These are phyloP conservation scores for Ariolimax columbianus DNA, from an alignment of 2,888 invertebrate genomes.

Conservation along the genomic window DNA sequence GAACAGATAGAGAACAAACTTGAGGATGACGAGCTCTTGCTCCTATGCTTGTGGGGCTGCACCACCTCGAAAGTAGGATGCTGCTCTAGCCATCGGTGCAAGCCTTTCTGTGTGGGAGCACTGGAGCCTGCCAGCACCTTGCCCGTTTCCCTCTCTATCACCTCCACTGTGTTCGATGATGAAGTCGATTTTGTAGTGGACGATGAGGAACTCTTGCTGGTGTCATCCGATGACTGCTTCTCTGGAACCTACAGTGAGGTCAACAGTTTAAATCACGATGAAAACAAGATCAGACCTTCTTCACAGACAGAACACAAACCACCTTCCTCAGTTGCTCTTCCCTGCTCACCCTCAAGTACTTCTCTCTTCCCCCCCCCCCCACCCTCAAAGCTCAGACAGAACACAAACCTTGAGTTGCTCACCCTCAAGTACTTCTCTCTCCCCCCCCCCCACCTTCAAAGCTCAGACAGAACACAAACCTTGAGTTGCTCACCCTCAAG, in stretches of 20 bases:
- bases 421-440: no score
- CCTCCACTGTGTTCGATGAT: slow-evolving; percentile 81
- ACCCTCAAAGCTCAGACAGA: no score
- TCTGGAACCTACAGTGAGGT: slow-evolving; percentile 12
- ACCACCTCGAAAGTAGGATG: slow-evolving; percentile 93
- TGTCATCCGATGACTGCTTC: slow-evolving; percentile 21
- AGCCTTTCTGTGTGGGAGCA: slow-evolving; percentile 89
- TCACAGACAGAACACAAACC: no score
- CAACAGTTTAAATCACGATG: no score
- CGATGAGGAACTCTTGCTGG: slow-evolving; percentile 31
- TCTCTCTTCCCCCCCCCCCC: no score
- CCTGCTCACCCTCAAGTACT: no score
- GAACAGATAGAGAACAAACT: slow-evolving; percentile 9
- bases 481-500: no score
- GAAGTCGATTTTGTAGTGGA: slow-evolving; percentile 13
- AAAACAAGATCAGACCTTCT: no score
- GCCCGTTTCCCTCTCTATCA: slow-evolving; percentile 89
- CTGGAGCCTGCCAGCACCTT: slow-evolving; percentile 85
- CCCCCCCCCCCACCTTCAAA: no score
- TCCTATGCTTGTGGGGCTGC: slow-evolving; percentile 65
- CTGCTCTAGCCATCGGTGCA: slow-evolving; percentile 90
- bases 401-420: no score
- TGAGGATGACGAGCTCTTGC: slow-evolving; percentile 22
- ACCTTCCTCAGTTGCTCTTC: no score
- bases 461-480: no score